phyloP scores from a whole-genome alignment of 2,113 vertebrate genomes.

The Bufo bufo region DNA sequence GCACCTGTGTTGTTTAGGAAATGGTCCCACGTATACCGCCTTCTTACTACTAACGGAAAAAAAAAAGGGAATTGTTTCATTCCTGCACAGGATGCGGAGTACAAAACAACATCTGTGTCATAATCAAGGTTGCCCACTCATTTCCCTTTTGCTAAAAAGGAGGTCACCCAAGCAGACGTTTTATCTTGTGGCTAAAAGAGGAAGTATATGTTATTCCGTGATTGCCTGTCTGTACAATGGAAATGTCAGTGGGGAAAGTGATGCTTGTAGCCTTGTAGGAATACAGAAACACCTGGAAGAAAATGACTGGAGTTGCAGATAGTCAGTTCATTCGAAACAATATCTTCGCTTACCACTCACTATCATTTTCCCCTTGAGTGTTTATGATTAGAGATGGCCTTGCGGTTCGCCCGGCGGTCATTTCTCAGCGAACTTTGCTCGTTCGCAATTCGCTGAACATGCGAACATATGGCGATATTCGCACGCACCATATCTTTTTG shows the following conservation, averaged over 20 bases:
- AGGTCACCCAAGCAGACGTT: slow-evolving; percentile 52
- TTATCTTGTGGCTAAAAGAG: slow-evolving; percentile 54
- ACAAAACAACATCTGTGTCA: slow-evolving; percentile 56
- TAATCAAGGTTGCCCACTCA: slow-evolving; percentile 55
- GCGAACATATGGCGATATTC: no score
- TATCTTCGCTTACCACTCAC: neutral
- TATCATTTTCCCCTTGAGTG: neutral
- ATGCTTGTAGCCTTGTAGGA: slow-evolving; percentile 29
- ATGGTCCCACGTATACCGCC: slow-evolving; percentile 36
- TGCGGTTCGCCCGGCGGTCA: no score
- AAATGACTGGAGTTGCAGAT: slow-evolving; percentile 9
- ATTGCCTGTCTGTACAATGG: slow-evolving; percentile 49
- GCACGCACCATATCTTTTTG: no score
- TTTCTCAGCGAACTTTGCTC: no score
- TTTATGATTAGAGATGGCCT: neutral
- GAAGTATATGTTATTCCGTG: slow-evolving; percentile 51
- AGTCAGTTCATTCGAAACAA: neutral
- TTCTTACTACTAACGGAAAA: slow-evolving; percentile 38
- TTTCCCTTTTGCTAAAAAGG: slow-evolving; percentile 54
- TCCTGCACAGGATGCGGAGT: slow-evolving; percentile 44
- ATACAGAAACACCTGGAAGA: slow-evolving; percentile 10
- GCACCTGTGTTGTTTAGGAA: slow-evolving; percentile 54
- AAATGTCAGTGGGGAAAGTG: slow-evolving; percentile 54
- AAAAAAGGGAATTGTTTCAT: slow-evolving; percentile 54
- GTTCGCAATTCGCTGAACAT: neutral